Evolutionary conservation across 2,113 vertebrate species (phyloP).

Genomic region (Pseudonaja textilis): DNA sequence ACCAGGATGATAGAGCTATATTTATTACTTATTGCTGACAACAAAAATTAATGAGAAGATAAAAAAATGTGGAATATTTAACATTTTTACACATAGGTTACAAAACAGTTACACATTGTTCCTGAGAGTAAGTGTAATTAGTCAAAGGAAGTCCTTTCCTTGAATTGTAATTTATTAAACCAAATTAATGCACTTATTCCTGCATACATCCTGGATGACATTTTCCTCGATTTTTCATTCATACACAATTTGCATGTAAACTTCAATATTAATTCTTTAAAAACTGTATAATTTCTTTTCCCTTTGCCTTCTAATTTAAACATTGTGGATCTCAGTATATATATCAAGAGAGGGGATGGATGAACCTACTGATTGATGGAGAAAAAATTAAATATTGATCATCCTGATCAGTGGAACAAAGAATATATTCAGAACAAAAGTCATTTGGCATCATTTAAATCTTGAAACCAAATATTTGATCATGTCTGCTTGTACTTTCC

Average conservation of each 20-base stretch:
- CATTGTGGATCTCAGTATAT: neutral
- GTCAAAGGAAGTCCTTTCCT: neutral
- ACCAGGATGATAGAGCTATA: constrained; percentile 28
- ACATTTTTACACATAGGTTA: neutral
- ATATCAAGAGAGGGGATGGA: too few species aligned
- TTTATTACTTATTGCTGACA: constrained; percentile 43
- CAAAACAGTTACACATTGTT: neutral
- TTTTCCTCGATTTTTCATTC: neutral
- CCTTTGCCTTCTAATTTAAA: neutral
- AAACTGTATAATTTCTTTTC: neutral
- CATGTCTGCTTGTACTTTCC: neutral
- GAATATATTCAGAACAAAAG: neutral
- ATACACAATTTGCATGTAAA: neutral
- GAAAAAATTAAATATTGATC: neutral
- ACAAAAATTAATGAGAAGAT: neutral
- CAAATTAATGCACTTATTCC: neutral
- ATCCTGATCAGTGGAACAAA: neutral
- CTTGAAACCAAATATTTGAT: neutral
- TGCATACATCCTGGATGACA: neutral
- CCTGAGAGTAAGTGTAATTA: constrained; percentile 9
- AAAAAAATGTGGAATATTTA: constrained; percentile 1
- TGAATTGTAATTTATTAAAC: neutral
- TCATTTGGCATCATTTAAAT: neutral
- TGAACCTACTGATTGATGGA: neutral
- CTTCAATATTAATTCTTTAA: accelerated